phyloP scores from a whole-genome alignment of 2,113 vertebrate species.

The Takifugu bimaculatus region DNA sequence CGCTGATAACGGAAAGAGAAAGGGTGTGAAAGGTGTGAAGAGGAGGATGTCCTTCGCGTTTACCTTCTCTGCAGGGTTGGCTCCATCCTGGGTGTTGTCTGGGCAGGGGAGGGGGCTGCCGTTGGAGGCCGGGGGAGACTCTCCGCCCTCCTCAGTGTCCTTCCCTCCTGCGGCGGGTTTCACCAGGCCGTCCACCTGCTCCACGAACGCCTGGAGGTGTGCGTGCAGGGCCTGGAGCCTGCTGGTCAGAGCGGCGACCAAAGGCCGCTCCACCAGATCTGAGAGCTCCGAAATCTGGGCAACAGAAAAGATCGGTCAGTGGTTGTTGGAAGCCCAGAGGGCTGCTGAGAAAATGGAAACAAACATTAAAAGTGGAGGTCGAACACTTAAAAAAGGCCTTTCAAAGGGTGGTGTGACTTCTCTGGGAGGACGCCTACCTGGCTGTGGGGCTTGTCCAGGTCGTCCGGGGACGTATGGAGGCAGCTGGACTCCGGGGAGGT shows the following conservation, averaged over 20 bases:
- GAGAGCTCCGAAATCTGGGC: slow-evolving; percentile 62
- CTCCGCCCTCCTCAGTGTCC: slow-evolving; percentile 71
- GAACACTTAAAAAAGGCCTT: too few relatives aligned
- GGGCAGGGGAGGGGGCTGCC: slow-evolving; percentile 43
- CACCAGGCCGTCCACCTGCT: slow-evolving; percentile 80
- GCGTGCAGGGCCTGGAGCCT: slow-evolving; percentile 84
- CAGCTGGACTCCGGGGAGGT: slow-evolving; percentile 85
- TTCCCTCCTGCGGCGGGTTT: slow-evolving; percentile 67
- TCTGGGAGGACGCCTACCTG: slow-evolving; percentile 37
- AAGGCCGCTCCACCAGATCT: slow-evolving; percentile 77
- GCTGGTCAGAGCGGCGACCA: slow-evolving; percentile 84
- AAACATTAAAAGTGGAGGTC: too few relatives aligned
- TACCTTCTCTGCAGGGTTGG: slow-evolving; percentile 81
- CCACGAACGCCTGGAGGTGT: slow-evolving; percentile 84
- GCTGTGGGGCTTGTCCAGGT: slow-evolving; percentile 73
- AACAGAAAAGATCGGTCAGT: too few relatives aligned
- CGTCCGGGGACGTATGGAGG: slow-evolving; percentile 76
- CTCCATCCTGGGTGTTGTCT: slow-evolving; percentile 75
- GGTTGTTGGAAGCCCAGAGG: too few relatives aligned
- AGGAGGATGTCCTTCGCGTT: slow-evolving; percentile 15
- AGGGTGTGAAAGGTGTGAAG: slow-evolving; percentile 31
- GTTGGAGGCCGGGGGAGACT: slow-evolving; percentile 43
- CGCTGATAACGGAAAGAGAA: slow-evolving; percentile 35
- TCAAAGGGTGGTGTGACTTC: background rate
- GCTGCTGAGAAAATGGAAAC: background rate